phyloP scores from a whole-genome alignment of 2,797 vertebrate genomes.

The Propithecus perrieri region DNA sequence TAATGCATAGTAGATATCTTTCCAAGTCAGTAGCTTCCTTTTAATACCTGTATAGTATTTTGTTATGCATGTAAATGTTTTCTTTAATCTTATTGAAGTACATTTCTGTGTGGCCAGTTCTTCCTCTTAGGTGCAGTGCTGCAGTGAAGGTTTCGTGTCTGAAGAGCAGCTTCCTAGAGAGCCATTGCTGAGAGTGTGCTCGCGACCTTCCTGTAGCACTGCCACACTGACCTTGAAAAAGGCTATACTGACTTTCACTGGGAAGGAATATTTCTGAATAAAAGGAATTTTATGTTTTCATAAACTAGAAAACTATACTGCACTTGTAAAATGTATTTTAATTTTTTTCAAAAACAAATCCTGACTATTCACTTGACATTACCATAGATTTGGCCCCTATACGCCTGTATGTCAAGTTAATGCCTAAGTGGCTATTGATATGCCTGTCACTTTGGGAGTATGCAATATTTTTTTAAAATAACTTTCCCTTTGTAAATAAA shows the following conservation, averaged over 20 bases:
- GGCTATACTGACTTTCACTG: neutral
- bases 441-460: neutral
- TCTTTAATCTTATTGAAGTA: neutral
- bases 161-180: neutral
- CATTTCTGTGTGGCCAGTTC: neutral
- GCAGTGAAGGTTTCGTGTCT: neutral
- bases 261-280: neutral
- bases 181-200: neutral
- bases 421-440: neutral
- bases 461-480: neutral
- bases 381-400: neutral
- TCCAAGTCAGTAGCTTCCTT: neutral
- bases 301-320: neutral
- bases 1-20: neutral
- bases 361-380: neutral
- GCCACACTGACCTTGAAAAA: neutral
- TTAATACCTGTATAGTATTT: neutral
- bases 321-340: neutral
- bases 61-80: neutral
- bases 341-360: neutral
- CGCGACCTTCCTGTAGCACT: neutral
- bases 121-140: neutral
- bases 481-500: neutral
- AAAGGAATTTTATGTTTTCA: neutral
- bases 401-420: neutral